Conservation (phyloP, 2,113 vertebrate genomes). For the Chionodraco myersi region DNA sequence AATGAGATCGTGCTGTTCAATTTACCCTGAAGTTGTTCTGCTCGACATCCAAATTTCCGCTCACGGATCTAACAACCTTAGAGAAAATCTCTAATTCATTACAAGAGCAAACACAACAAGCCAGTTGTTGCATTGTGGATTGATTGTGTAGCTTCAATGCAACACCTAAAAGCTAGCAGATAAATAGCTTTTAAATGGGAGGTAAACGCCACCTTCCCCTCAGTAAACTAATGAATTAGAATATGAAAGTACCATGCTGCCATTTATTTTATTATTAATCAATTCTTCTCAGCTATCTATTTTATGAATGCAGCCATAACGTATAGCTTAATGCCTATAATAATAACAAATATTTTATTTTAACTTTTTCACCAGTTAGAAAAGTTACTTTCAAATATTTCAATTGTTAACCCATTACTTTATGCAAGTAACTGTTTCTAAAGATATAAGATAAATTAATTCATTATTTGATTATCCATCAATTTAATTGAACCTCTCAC, state of each 20-base stretch:
- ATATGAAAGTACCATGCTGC: neutral
- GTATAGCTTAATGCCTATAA: no score
- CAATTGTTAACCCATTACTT: neutral
- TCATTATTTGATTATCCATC: neutral
- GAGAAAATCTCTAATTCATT: slow-evolving; percentile 36
- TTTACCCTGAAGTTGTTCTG: slow-evolving; percentile 57
- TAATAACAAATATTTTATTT: no score
- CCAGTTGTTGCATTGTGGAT: slow-evolving; percentile 12
- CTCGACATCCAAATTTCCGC: slow-evolving; percentile 37
- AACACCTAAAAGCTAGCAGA: slow-evolving; percentile 3
- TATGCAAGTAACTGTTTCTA: neutral
- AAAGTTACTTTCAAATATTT: no score
- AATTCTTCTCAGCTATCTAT: no score
- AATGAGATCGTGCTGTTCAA: slow-evolving; percentile 54
- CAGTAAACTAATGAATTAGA: neutral
- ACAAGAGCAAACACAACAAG: slow-evolving; percentile 10
- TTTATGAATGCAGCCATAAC: no score
- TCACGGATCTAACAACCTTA: slow-evolving; percentile 16
- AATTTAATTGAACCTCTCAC: no score
- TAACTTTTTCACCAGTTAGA: no score
- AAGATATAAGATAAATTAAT: neutral
- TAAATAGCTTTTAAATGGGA: slow-evolving; percentile 15
- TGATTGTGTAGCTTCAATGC: slow-evolving; percentile 18
- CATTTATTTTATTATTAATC: no score
- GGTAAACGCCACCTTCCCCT: slow-evolving; percentile 17